Base-by-base conservation (phyloP, 1,140 invertebrate species). In the Sesamia nonagrioides region DNA sequence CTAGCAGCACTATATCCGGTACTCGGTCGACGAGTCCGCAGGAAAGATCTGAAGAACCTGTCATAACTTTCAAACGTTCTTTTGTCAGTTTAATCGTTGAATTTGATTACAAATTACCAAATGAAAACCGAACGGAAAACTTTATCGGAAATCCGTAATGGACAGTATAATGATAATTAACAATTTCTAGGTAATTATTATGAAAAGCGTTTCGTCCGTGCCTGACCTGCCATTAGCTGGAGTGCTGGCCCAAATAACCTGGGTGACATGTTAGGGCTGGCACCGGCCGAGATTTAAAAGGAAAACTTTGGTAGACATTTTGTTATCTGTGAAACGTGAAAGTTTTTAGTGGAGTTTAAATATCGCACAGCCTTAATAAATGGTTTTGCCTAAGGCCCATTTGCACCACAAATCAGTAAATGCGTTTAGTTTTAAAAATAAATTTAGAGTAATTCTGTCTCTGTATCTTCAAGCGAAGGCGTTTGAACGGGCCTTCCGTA, bases 101-200 rank as follows among this genome's bases (percentile, higher is more conserved):
- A 52, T 71, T 52, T 54, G 66, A 21, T 50, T 4, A 35, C 40
- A 33, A 69, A 69, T 50, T 50, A 71, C 8, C 15, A 6, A 68
- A 9, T 13, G 33, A 37, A 71, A 54, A 71, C 27, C 37, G 15
- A 5, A 33, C n/a, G 48, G 21, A 71, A 45, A 66, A 54, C 27
- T 52, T 52, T 71, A 71, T 71, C 48, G 68, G 50, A 71, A 71
- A 71, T 37, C n/a, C 27, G 18, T 71, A 71, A 71, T 71, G 48
- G 11, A 33, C 48, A 52, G 48, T 54, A 17, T 50, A 54, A 71
- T 71, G 68, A 71, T 71, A 71, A 71, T 54, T 52, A 71, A 52
- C 68, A 48, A 71, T 71, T 54, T 71, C 68, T 37, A 37, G 45
- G 68, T 71, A 71, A 71, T 54, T 71, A 71, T 71, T 71, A 71